phyloP scores from a whole-genome alignment of 2,888 invertebrate genomes.

The Parasteatoda lunata region DNA sequence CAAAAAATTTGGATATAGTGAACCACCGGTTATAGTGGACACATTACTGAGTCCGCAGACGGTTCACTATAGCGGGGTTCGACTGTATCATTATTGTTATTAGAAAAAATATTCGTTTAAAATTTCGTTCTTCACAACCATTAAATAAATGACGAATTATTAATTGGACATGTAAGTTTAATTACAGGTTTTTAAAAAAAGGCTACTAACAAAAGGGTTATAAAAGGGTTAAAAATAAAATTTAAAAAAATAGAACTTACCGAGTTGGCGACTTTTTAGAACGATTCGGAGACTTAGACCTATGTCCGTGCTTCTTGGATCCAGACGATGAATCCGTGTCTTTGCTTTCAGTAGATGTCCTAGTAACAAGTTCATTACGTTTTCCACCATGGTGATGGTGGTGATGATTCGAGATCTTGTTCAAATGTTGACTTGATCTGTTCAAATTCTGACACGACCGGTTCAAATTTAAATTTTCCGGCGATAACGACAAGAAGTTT shows the following conservation, averaged over 20 bases:
- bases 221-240: background rate
- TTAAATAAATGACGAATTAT: too few species aligned
- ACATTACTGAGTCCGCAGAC: too few species aligned
- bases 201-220: background rate
- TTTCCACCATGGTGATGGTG: constrained; percentile 40
- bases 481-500: constrained; percentile 49
- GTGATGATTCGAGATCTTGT: constrained; percentile 29
- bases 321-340: constrained; percentile 57
- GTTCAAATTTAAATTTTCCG: constrained; percentile 22
- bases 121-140: too few species aligned
- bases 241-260: constrained; percentile 3
- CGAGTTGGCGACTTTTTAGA: constrained; percentile 26
- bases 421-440: constrained; percentile 45
- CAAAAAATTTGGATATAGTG: too few species aligned
- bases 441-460: background rate
- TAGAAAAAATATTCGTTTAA: too few species aligned
- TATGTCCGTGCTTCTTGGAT: constrained; percentile 52
- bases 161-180: too few species aligned
- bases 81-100: too few species aligned
- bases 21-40: too few species aligned
- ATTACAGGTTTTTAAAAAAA: too few species aligned
- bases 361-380: constrained; percentile 36
- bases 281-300: constrained; percentile 32
- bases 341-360: constrained; percentile 58
- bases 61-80: too few species aligned